These are phyloP conservation scores for Anoplophora glabripennis DNA, from an alignment of 1,140 invertebrate genomes.

Conservation along the genomic window DNA sequence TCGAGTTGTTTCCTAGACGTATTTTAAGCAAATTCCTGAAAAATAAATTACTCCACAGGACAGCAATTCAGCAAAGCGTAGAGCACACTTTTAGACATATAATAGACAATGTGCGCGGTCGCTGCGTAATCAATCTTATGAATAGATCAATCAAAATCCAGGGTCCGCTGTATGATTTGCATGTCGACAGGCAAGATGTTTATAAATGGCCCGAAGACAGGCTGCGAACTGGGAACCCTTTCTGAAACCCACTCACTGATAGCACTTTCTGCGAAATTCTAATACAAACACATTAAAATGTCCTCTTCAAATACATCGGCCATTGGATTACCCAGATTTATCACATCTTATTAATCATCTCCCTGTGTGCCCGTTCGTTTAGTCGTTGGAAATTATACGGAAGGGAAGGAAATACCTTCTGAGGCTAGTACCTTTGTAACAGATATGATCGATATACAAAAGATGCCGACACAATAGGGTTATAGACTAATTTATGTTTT, in stretches of 20 bases:
- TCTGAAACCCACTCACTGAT: slow-evolving; percentile 5
- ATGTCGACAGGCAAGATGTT: slow-evolving; percentile 49
- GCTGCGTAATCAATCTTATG: slow-evolving; percentile 45
- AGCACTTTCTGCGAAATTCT: not conserved
- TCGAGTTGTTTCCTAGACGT: too few relatives aligned
- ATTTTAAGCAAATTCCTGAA: not conserved
- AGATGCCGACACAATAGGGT: too few relatives aligned
- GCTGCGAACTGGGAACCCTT: slow-evolving; percentile 11
- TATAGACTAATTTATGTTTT: too few relatives aligned
- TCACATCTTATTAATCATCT: slow-evolving; percentile 7
- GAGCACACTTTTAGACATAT: slow-evolving; percentile 7
- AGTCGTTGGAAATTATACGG: too few relatives aligned
- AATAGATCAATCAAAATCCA: slow-evolving; percentile 50
- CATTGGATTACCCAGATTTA: slow-evolving; percentile 2
- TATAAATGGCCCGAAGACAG: slow-evolving; percentile 49
- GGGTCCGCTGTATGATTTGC: slow-evolving; percentile 47
- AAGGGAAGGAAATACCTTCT: too few relatives aligned
- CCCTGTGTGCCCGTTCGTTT: too few relatives aligned
- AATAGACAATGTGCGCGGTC: slow-evolving; percentile 27
- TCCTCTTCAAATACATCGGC: slow-evolving; percentile 10
- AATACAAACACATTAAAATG: slow-evolving; percentile 15
- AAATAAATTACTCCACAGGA: not conserved
- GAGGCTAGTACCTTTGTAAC: too few relatives aligned
- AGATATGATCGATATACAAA: too few relatives aligned
- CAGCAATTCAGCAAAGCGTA: slow-evolving; percentile 1